Conservation (phyloP, 1,140 invertebrate species). For the Zaprionus camerounensis region DNA sequence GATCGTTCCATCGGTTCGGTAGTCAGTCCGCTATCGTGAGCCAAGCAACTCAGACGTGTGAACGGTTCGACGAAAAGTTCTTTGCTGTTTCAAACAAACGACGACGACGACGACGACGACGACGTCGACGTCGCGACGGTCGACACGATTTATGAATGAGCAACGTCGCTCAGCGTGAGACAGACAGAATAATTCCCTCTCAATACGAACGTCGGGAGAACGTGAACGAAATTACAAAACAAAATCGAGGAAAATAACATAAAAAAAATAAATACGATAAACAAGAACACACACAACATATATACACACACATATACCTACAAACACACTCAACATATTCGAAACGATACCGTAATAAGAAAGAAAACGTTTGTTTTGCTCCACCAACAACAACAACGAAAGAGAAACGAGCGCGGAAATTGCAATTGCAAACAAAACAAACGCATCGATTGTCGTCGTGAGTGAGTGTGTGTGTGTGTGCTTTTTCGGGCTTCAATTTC, state of each 20-base stretch:
- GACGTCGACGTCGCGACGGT: conserved; percentile 1
- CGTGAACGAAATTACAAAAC: conserved; percentile 71
- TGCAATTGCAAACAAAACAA: conserved; percentile 73
- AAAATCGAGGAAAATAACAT: conserved; percentile 44
- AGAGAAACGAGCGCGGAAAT: conserved; percentile 66
- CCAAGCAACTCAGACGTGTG: conserved; percentile 48
- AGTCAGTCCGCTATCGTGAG: conserved; percentile 49
- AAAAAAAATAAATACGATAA: conserved; percentile 49
- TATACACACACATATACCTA: conserved; percentile 17
- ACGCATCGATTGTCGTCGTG: conserved; percentile 66
- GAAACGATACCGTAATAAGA: conserved; percentile 57
- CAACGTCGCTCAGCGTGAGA: conserved; percentile 47
- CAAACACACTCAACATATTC: conserved; percentile 9
- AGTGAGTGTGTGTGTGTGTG: conserved; percentile 1
- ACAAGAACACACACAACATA: conserved; percentile 48
- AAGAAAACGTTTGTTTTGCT: conserved; percentile 79
- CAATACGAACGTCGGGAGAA: conserved; percentile 35
- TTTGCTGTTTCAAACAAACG: conserved; percentile 25
- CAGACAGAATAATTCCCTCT: conserved; percentile 35
- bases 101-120: not conserved
- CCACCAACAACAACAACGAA: conserved; percentile 39
- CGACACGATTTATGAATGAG: conserved; percentile 71
- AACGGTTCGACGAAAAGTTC: conserved; percentile 36
- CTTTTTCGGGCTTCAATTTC: conserved; percentile 58
- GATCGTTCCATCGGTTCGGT: conserved; percentile 25